Base-by-base conservation (phyloP, 2,797 vertebrate genomes). In the Melanotaenia trifasciata region DNA sequence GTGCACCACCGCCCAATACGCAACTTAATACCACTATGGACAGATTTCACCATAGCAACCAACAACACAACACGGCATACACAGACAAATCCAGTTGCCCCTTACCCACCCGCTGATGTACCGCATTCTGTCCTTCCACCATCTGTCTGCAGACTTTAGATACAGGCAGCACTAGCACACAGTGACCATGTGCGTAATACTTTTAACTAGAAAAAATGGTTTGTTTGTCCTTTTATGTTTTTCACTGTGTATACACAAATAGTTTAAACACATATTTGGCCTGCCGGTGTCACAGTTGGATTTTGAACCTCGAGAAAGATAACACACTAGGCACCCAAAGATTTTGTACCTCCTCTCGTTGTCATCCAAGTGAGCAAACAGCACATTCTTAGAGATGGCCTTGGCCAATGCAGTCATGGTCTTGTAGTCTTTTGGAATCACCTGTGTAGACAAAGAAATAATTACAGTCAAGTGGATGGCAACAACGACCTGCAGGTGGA, bases 381-480 rank as follows among this genome's bases (percentile, higher is more conserved):
- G 96, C 84, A 99, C 98, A 0, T 99, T 99, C 94, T 96, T 99
- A 81, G 97, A 97, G 81, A 99, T 99, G 84, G 98, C 98, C 83
- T 96, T 99, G 58, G 98, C 97, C 93, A 99, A 89, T 5, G 98
- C 98, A 0, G 98, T 98, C 98, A 99, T 99, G 6, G 98, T 99
- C 93, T 99, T 99, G 88, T 99, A 99, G 95, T 99, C 98, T 89
- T 99, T 99, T 50, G 98, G 98, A 88, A 99, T 99, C 81, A 99
- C 98, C 98, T 99, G 92, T 1, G 8, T 64, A 85, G 65, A 84
- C 58, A 74, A 76, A 77, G 68, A 63, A 69, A 51, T 50, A 67
- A 77, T 80, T 79, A 80, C 50, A 69, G 72, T 54, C 61, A 65
- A 77, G 30, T 16, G 65, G 40, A 64, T 61, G 72, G 35, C 58